Evolutionary conservation across 1,140 invertebrate genomes (phyloP).

Genomic region (Euborellia annulipes): DNA sequence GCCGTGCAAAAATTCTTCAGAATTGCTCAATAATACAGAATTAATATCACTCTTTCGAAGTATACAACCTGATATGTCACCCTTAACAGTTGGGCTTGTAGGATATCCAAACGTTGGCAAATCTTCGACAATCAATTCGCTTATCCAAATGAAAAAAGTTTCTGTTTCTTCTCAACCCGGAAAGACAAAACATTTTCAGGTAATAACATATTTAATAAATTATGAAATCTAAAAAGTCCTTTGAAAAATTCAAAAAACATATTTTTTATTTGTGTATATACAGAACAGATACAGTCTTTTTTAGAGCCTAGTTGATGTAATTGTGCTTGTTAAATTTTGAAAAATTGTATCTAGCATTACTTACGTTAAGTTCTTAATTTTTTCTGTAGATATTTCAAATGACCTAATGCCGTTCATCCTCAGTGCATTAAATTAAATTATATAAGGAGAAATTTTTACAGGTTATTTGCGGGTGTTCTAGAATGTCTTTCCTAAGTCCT

Average conservation of each 20-base stretch:
- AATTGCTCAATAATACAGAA: conserved; percentile 38
- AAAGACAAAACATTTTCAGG: conserved; percentile 85
- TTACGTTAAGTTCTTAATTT: too few relatives aligned
- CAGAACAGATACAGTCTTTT: too few relatives aligned
- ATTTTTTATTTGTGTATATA: too few relatives aligned
- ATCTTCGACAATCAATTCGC: conserved; percentile 93
- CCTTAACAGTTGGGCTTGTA: conserved; percentile 69
- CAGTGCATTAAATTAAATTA: too few relatives aligned
- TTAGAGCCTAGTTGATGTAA: too few relatives aligned
- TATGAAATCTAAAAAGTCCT: too few relatives aligned
- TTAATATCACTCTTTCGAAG: conserved; percentile 48
- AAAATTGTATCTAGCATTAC: too few relatives aligned
- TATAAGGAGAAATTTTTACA: too few relatives aligned
- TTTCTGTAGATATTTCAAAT: too few relatives aligned
- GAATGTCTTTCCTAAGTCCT: too few relatives aligned
- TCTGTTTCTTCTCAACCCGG: conserved; percentile 92
- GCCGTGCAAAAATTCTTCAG: conserved; percentile 25
- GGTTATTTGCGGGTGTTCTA: too few relatives aligned
- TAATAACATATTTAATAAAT: conserved; percentile 18
- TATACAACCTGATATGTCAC: conserved; percentile 31
- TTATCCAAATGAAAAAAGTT: conserved; percentile 83
- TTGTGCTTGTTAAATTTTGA: background rate
- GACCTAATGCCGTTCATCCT: too few relatives aligned
- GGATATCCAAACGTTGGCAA: conserved; percentile 99
- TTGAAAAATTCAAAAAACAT: background rate